Evolutionary conservation across 2,888 invertebrate species (phyloP), one percentile per base, ranked within the genome.

Genomic region (Sphaerolaimus hirsutus): DNA sequence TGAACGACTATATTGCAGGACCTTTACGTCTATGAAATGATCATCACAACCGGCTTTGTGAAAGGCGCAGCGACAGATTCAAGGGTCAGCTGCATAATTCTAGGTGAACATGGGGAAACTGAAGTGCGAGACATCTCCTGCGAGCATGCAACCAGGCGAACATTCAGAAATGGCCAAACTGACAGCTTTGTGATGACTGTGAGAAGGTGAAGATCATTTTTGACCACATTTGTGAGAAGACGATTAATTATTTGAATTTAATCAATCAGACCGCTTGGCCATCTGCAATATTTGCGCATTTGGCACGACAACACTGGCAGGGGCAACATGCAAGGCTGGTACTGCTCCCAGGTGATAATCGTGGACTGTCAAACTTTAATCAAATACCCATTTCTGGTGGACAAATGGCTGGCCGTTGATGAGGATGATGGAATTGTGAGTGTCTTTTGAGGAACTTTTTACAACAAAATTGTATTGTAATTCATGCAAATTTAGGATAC

Each of bases 231-330:
- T 17, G 32, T 32, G 10, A 17, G 32, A 32, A 10, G 17, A 12
- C 10, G 10, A 32, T 12, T 12, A 32, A 12, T 10, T 32, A 32
- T 32, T 32, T 32, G 17, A 32, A 10, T 12, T 12, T 32, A 32
- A n/a, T n/a, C 32, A 37, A 19, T n/a, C 52, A 68, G 68, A 46
- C 62, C 67, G 1, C 62, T 70, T 21, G 70, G 70, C 4, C 53
- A 56, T 1, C 56, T 70, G 45, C 64, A 61, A 51, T 69, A 64
- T 53, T 52, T 67, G 25, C 58, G 68, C 10, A 56, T 71, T 4
- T 71, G 70, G 70, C 70, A 70, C 49, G 69, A 70, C 57, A 70
- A 70, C 56, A 61, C 64, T 2, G 70, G 69, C 1, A 58, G 61
- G 48, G 67, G 66, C 1, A 58, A 59, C 40, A 58, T 58, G 50